Percentiles rank a stretch among this genome's conserved stretches.
phyloP scores from a whole-genome alignment of 2,888 invertebrate species.

The Digitonthophagus gazella region DNA sequence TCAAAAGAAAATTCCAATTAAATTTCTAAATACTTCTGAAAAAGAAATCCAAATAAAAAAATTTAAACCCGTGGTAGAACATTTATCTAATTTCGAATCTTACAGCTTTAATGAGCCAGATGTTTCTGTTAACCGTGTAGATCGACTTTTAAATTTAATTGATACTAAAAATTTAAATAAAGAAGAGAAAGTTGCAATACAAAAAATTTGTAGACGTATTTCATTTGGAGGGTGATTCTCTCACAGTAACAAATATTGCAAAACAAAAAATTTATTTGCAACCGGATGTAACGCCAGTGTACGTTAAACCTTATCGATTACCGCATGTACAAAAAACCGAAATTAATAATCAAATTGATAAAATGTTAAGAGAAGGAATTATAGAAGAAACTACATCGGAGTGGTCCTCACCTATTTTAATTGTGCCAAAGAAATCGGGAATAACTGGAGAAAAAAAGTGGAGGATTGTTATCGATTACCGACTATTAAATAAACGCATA shows the following conservation, averaged over 20 bases:
- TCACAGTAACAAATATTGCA: neutral
- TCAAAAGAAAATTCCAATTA: neutral
- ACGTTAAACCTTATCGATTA: slow-evolving; percentile 21
- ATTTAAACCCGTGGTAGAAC: neutral
- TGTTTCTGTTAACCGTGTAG: no score
- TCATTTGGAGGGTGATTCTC: neutral
- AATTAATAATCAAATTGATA: slow-evolving; percentile 20
- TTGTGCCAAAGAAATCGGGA: slow-evolving; percentile 19
- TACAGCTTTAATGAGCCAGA: neutral
- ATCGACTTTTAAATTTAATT: neutral
- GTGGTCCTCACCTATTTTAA: slow-evolving; percentile 24
- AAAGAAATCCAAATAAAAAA: neutral
- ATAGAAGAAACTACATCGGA: slow-evolving; percentile 26
- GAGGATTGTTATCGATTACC: slow-evolving; percentile 26
- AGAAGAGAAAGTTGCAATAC: neutral
- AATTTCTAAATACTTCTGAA: neutral
- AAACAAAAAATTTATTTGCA: slow-evolving; percentile 15
- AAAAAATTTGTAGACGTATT: neutral
- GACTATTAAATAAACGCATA: slow-evolving; percentile 25
- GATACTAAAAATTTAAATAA: neutral
- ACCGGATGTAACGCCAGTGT: slow-evolving; percentile 6
- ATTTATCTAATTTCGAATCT: neutral
- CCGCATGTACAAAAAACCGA: slow-evolving; percentile 18
- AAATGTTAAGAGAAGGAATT: slow-evolving; percentile 22
- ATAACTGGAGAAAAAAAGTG: slow-evolving; percentile 18